These are phyloP conservation scores for Discoglossus pictus DNA, from an alignment of 2,797 vertebrate species.

Conservation along the genomic window DNA sequence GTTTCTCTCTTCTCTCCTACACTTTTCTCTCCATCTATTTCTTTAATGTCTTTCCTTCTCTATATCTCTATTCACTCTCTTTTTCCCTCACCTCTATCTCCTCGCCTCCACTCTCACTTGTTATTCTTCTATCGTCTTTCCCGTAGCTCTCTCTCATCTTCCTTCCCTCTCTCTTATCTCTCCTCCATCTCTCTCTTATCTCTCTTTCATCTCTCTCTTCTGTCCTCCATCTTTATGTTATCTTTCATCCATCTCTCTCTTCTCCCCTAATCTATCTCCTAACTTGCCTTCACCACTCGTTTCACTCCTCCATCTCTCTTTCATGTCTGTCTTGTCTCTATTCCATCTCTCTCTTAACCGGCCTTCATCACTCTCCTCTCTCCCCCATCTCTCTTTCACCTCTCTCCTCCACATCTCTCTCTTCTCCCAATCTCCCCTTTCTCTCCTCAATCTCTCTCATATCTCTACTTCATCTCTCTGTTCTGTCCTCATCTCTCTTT, in stretches of 20 bases:
- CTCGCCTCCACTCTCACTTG: background rate
- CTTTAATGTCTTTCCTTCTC: background rate
- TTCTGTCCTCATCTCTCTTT: background rate
- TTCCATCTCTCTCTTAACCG: too few species aligned
- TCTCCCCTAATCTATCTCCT: conserved; percentile 3
- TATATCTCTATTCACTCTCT: too few species aligned
- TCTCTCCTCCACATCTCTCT: too few species aligned
- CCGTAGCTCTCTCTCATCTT: background rate
- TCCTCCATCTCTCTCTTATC: background rate
- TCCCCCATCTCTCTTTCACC: background rate
- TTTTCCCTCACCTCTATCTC: background rate
- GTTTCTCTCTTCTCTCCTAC: background rate
- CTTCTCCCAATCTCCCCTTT: background rate
- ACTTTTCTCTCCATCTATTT: too few species aligned
- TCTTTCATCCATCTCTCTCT: background rate
- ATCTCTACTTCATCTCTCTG: too few species aligned
- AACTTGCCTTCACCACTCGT: background rate
- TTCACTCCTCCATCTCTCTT: too few species aligned
- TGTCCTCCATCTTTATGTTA: background rate
- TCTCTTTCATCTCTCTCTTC: background rate
- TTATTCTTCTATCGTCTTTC: background rate
- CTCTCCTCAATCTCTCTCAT: background rate
- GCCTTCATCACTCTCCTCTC: background rate
- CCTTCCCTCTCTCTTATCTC: background rate
- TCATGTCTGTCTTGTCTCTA: too few species aligned